Evolutionary conservation across 1,140 invertebrate genomes (phyloP).

Genomic region (Drosophila pallidifrons): DNA sequence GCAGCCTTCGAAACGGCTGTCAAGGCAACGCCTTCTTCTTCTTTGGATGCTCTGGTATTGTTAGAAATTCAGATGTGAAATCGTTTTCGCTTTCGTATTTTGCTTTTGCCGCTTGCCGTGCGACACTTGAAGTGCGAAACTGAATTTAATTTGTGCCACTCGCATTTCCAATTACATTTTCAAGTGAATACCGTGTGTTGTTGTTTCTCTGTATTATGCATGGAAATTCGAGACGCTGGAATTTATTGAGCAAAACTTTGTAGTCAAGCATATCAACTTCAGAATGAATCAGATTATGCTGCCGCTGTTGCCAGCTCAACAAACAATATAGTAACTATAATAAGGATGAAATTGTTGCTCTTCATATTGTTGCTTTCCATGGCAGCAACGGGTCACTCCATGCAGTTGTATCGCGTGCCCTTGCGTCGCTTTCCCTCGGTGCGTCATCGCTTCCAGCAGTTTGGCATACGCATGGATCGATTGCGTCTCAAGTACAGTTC

Average conservation of each 20-base stretch:
- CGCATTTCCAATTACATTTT: constrained; percentile 75
- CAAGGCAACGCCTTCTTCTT: constrained; percentile 14
- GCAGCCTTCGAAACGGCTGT: constrained; percentile 42
- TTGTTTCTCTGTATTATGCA: constrained; percentile 3
- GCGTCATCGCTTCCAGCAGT: constrained; percentile 63
- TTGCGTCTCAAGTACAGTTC: constrained; percentile 61
- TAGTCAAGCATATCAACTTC: constrained; percentile 51
- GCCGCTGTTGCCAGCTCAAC: constrained; percentile 28
- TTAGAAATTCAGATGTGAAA: constrained; percentile 9
- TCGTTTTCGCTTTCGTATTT: neutral
- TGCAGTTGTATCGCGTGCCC: constrained; percentile 54
- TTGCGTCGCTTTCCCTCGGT: constrained; percentile 65
- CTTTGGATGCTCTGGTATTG: constrained; percentile 5
- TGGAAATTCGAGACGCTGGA: constrained; percentile 27
- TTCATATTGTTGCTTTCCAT: constrained; percentile 18
- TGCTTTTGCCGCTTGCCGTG: too few relatives aligned
- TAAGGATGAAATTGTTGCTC: constrained; percentile 41
- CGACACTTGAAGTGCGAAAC: neutral
- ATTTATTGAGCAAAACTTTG: constrained; percentile 13
- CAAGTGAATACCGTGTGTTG: constrained; percentile 16
- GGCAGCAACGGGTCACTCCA: neutral
- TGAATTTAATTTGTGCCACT: constrained; percentile 50
- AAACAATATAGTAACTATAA: constrained; percentile 13
- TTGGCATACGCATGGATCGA: constrained; percentile 70
- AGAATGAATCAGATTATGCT: constrained; percentile 37